Evolutionary conservation across 2,113 vertebrate genomes (phyloP).

Genomic region (Xyrauchen texanus): DNA sequence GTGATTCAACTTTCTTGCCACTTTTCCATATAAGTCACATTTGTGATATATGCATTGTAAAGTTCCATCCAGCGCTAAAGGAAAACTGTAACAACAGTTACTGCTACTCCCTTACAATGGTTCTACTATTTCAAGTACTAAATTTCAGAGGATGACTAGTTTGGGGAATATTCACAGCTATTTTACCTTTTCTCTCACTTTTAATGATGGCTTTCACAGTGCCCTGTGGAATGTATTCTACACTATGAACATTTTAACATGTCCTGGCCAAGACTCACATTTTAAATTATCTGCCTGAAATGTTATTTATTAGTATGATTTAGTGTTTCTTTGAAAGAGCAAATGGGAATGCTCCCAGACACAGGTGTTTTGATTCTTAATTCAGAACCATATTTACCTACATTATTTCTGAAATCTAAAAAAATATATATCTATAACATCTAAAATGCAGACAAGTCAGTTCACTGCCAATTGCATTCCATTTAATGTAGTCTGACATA

Average conservation of each 20-base stretch:
- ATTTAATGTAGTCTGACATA: no score
- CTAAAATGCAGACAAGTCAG: no score
- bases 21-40: no score
- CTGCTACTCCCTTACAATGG: neutral
- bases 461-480: no score
- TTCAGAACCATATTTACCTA: no score
- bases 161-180: neutral
- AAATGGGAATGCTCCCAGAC: neutral
- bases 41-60: no score
- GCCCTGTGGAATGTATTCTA: neutral
- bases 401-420: no score
- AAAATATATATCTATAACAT: no score
- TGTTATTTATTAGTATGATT: neutral
- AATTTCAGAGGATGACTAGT: neutral
- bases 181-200: neutral
- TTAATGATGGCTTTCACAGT: neutral
- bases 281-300: neutral
- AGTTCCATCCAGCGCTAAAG: no score
- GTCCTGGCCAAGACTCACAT: neutral
- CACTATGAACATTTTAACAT: neutral
- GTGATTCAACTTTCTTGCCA: no score
- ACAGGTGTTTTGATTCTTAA: no score
- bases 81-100: neutral
- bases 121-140: conserved; percentile 5
- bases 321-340: neutral